Evolutionary conservation across 2,888 invertebrate genomes (phyloP), one percentile per base, ranked within the genome.

Genomic region (Macrosiphum euphorbiae): DNA sequence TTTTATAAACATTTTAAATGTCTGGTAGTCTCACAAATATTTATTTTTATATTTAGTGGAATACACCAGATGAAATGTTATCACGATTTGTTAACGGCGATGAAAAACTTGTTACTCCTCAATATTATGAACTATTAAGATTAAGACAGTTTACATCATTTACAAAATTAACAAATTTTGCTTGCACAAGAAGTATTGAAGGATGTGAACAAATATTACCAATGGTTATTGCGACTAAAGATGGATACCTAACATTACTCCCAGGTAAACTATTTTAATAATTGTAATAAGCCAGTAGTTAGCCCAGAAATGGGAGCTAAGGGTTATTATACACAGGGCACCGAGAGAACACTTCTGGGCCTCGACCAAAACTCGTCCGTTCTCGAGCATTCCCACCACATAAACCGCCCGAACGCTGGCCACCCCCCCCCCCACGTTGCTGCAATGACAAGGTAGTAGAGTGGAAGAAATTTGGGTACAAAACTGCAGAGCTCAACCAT

Each of bases 41-140:
- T 52, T 35, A 13, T 58, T 89, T n/a, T 84, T 78, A 47, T 67
- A 58, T 95, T 58, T 95, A 98, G 98, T 98, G 98, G 98, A 96
- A 96, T 87, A 96, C 96, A 28, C 97, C 98, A 2, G 95, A 96
- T 16, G 96, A 97, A 94, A 95, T 96, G 90, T 95, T 97, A 94
- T 95, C 96, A 58, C 95, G 95, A 86, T 96, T 96, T 95, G 95
- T 95, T n/a, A 95, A 95, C 16, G 95, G 96, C 50, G 95, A 96
- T 94, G 95, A 97, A 47, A 95, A 96, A 94, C 95, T 98, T 28
- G 97, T 97, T 88, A 97, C 97, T 4, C 98, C 98, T 0, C 98
- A 98, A 96, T 96, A 96, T 92, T 98, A 98, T 95, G 98, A 98
- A 96, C 95, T 98, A 1, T 96, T 96, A n/a, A 96, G 97, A 91